Evolutionary conservation across 2,888 invertebrate genomes (phyloP).

Genomic region (Pristionchus fissidentatus): DNA sequence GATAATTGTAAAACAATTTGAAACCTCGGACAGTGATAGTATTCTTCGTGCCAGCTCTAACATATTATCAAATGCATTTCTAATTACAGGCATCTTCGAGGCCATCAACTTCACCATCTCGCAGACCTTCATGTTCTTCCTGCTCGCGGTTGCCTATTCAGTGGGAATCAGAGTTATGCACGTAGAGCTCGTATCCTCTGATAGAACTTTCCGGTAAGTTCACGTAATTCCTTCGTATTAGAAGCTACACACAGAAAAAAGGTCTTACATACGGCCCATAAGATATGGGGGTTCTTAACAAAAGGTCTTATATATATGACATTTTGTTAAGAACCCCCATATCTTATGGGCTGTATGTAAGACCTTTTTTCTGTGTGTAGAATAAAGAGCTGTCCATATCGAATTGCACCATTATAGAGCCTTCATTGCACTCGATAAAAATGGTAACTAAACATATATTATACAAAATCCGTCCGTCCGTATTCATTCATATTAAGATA

Average conservation of each 20-base stretch:
- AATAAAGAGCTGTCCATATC: not conserved
- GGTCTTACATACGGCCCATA: too few relatives aligned
- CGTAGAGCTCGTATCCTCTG: constrained; percentile 55
- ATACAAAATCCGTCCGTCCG: not conserved
- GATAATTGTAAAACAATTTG: too few relatives aligned
- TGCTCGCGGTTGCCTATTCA: constrained; percentile 61
- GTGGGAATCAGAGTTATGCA: constrained; percentile 65
- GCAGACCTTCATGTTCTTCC: constrained; percentile 66
- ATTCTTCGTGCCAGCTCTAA: not conserved
- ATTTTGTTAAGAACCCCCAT: too few relatives aligned
- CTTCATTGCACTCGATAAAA: too few relatives aligned
- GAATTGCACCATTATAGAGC: not conserved
- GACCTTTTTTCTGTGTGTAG: too few relatives aligned
- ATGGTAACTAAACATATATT: not conserved
- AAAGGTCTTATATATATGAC: not conserved
- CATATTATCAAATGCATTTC: not conserved
- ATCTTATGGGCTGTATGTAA: too few relatives aligned
- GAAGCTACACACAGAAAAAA: too few relatives aligned
- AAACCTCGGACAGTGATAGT: too few relatives aligned
- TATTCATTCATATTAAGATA: too few relatives aligned
- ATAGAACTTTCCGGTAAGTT: constrained; percentile 58
- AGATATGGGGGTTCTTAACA: too few relatives aligned
- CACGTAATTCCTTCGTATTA: not conserved
- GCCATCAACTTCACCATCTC: constrained; percentile 66
- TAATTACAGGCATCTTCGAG: constrained; percentile 57